phyloP scores from a whole-genome alignment of 2,888 invertebrate genomes.

The Xanthia icteritia region DNA sequence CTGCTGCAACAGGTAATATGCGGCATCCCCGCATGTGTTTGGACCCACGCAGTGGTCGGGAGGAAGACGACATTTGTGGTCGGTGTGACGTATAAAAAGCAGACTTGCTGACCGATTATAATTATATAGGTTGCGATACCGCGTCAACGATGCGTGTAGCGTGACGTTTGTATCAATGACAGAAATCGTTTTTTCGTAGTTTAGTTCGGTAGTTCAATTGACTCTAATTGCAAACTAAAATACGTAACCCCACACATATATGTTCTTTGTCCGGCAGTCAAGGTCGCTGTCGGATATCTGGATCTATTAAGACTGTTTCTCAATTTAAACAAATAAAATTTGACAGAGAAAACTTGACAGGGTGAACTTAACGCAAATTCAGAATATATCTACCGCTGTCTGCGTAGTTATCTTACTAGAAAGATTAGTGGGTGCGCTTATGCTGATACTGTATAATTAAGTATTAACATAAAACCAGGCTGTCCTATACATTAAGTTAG shows the following conservation, averaged over 20 bases:
- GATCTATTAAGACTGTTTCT: neutral
- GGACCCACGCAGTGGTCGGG: neutral
- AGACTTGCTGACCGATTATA: slow-evolving; percentile 1
- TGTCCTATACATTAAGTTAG: neutral
- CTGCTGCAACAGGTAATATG: neutral
- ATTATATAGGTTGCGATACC: neutral
- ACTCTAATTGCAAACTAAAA: slow-evolving; percentile 39
- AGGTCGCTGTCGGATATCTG: slow-evolving; percentile 21
- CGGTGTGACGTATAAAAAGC: neutral
- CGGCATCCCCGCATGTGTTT: neutral
- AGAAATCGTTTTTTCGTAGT: slow-evolving; percentile 38
- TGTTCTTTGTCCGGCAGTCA: neutral
- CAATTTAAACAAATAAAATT: slow-evolving; percentile 23
- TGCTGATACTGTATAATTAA: neutral
- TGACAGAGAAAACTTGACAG: neutral
- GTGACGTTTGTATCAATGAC: slow-evolving; percentile 7
- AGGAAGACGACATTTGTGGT: neutral
- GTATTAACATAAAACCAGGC: neutral
- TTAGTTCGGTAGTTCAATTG: slow-evolving; percentile 35
- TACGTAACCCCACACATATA: slow-evolving; percentile 13
- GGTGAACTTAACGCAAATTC: neutral
- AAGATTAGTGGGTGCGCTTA: neutral
- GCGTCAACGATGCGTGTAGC: slow-evolving; percentile 5
- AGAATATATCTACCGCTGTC: neutral
- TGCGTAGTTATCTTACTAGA: neutral